Conservation (phyloP, 2,888 invertebrate species). For the Polylopha cassiicola region DNA sequence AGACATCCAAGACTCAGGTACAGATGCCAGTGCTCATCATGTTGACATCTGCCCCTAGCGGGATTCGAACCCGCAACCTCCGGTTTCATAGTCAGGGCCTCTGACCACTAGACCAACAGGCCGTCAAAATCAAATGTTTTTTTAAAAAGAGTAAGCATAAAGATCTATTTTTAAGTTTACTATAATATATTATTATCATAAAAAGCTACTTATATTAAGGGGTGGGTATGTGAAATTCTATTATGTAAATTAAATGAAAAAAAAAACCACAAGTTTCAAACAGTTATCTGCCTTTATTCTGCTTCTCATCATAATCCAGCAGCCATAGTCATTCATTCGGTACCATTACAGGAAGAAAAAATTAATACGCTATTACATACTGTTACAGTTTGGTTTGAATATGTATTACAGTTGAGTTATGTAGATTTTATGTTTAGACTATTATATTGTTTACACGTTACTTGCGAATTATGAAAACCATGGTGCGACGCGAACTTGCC, state of each 20-base stretch:
- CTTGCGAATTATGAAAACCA: constrained; percentile 74
- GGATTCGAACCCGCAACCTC: no score
- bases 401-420: constrained; percentile 74
- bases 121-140: no score
- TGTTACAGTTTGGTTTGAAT: constrained; percentile 76
- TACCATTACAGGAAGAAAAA: constrained; percentile 76
- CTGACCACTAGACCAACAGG: no score
- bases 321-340: constrained; percentile 75
- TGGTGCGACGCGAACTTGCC: constrained; percentile 70
- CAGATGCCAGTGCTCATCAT: no score
- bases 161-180: no score
- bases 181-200: no score
- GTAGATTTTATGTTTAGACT: constrained; percentile 66
- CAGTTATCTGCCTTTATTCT: constrained; percentile 77
- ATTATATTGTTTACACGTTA: constrained; percentile 70
- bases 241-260: constrained; percentile 24
- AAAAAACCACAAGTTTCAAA: constrained; percentile 70
- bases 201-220: no score
- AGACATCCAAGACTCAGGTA: no score
- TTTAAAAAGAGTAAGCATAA: no score
- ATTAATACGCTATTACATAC: constrained; percentile 74
- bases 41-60: no score
- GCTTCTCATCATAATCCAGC: constrained; percentile 70
- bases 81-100: no score
- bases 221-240: no score